Conservation (phyloP, 1,140 invertebrate species). For the Microvelia longipes region DNA sequence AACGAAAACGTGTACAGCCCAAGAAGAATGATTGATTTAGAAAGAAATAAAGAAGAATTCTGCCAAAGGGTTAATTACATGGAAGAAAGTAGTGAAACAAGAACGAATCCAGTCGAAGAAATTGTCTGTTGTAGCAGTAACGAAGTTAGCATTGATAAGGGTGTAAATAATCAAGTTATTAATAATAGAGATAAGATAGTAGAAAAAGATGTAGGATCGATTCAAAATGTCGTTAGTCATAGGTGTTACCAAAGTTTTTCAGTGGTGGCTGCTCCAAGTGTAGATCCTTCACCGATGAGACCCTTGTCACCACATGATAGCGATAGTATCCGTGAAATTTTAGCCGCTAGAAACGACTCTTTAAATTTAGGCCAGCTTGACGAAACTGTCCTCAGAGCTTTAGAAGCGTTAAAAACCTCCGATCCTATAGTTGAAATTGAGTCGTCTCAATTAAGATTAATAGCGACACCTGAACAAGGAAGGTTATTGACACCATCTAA, state of each 20-base stretch:
- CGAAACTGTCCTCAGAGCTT: conserved; percentile 2
- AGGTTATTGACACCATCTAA: conserved; percentile 20
- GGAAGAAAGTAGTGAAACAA: not conserved
- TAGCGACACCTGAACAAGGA: conserved; percentile 16
- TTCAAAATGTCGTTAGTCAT: not conserved
- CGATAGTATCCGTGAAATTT: not conserved
- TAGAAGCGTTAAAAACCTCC: not conserved
- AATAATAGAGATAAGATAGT: not conserved
- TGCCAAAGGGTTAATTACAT: not conserved
- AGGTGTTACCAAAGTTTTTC: not conserved
- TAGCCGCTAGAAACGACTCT: not conserved
- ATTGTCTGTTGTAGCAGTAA: not conserved
- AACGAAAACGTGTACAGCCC: not conserved
- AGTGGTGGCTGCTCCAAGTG: not conserved
- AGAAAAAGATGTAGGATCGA: not conserved
- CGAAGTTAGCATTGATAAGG: not conserved
- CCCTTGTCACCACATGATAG: not conserved
- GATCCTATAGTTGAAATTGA: conserved; percentile 10
- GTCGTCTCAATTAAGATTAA: conserved; percentile 16
- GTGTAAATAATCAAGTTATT: too few species aligned
- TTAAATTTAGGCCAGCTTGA: not conserved
- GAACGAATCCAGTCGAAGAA: not conserved
- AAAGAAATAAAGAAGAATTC: not conserved
- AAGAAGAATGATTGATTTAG: not conserved
- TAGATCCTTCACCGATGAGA: not conserved